These are phyloP conservation scores for Dysidea cf. avara DNA, from an alignment of 37 sponge, comb jelly and placozoan species.

Conservation along the genomic window DNA sequence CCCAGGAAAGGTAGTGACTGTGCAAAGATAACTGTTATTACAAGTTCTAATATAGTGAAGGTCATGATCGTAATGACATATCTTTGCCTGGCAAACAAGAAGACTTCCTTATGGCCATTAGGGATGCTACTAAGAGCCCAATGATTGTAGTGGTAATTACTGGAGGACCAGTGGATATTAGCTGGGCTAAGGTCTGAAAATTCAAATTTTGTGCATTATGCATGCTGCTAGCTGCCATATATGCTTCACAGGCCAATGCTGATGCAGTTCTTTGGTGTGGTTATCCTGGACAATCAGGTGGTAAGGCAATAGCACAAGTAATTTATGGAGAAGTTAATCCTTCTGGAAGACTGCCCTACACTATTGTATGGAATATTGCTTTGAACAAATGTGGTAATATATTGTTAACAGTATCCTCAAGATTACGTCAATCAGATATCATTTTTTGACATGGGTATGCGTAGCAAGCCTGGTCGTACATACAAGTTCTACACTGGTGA, in stretches of 20 bases:
- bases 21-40: no score
- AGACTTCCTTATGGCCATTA: slow-evolving; percentile 40
- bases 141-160: slow-evolving; percentile 73
- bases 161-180: slow-evolving; percentile 81
- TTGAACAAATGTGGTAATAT: no score
- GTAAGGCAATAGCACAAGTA: slow-evolving; percentile 76
- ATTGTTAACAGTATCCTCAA: slow-evolving; percentile 66
- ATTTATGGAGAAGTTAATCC: slow-evolving; percentile 68
- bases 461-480: slow-evolving; percentile 63
- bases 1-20: slow-evolving; percentile 52
- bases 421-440: slow-evolving; percentile 74
- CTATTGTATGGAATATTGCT: no score
- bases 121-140: slow-evolving; percentile 14
- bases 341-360: slow-evolving; percentile 73
- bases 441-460: slow-evolving; percentile 70
- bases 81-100: slow-evolving; percentile 68
- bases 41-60: slow-evolving; percentile 45
- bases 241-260: slow-evolving; percentile 57
- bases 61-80: slow-evolving; percentile 62
- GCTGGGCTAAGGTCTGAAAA: slow-evolving; percentile 48
- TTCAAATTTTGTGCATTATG: not conserved
- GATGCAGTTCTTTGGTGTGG: slow-evolving; percentile 75
- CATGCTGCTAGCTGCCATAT: not conserved
- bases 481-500: slow-evolving; percentile 80
- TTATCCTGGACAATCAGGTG: slow-evolving; percentile 84